These are phyloP conservation scores for Lasiommata megera DNA, from an alignment of 2,888 invertebrate genomes.

Conservation along the genomic window DNA sequence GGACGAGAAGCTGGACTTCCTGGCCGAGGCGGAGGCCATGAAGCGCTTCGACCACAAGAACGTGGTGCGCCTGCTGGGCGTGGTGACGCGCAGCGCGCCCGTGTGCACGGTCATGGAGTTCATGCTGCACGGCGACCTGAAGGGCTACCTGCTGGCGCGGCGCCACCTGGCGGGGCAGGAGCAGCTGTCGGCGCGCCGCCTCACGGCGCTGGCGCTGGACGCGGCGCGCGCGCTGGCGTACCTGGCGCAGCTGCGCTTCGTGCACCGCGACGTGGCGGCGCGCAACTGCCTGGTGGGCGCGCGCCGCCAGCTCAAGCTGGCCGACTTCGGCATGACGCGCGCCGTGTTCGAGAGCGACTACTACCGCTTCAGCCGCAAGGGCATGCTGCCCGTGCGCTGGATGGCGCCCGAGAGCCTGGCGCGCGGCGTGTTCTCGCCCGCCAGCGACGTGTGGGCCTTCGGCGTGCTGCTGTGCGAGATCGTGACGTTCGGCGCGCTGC, in stretches of 20 bases:
- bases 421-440: slow-evolving; percentile 90
- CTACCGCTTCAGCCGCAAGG: slow-evolving; percentile 93
- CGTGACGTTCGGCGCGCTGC: slow-evolving; percentile 94
- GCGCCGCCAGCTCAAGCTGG: slow-evolving; percentile 87
- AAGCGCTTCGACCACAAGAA: slow-evolving; percentile 95
- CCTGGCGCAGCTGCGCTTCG: slow-evolving; percentile 91
- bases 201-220: slow-evolving; percentile 94
- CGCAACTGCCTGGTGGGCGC: slow-evolving; percentile 91
- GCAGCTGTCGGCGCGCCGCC: slow-evolving; percentile 88
- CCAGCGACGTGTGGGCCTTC: slow-evolving; percentile 95
- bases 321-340: slow-evolving; percentile 96
- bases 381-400: slow-evolving; percentile 95
- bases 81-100: slow-evolving; percentile 92
- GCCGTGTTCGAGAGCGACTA: slow-evolving; percentile 94
- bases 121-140: slow-evolving; percentile 95
- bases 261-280: slow-evolving; percentile 93
- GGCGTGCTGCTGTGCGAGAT: slow-evolving; percentile 94
- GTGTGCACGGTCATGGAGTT: slow-evolving; percentile 97
- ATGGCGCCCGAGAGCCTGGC: slow-evolving; percentile 95
- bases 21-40: slow-evolving; percentile 97
- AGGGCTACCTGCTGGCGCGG: slow-evolving; percentile 92
- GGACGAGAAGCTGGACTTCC: slow-evolving; percentile 94
- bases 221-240: slow-evolving; percentile 92
- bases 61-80: slow-evolving; percentile 91
- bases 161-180: slow-evolving; percentile 91